These are phyloP conservation scores for Elephantulus edwardii DNA, from an alignment of 2,113 vertebrate species.

Conservation along the genomic window DNA sequence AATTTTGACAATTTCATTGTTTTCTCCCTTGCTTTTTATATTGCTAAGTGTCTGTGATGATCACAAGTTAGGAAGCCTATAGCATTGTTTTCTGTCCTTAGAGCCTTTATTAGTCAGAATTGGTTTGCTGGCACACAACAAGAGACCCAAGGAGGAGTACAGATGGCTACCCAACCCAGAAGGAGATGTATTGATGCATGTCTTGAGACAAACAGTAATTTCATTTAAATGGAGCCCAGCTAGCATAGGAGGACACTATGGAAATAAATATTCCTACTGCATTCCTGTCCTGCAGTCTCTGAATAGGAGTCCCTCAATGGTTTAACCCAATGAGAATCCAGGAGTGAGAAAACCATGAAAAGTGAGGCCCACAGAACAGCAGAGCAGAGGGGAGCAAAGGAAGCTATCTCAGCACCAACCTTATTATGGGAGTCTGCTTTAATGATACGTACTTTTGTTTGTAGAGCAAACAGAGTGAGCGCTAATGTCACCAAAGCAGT, in stretches of 20 bases:
- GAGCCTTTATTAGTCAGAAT: neutral
- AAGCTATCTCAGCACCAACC: too few species aligned
- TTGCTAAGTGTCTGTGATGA: too few species aligned
- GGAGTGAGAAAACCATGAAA: accelerated
- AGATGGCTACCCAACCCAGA: neutral
- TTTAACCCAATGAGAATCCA: neutral
- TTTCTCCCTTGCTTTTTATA: too few species aligned
- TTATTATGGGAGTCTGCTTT: neutral
- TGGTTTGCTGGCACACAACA: neutral
- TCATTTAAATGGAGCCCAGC: neutral
- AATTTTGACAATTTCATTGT: too few species aligned
- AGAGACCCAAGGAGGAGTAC: neutral
- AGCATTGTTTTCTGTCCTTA: neutral
- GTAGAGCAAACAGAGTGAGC: constrained; percentile 86
- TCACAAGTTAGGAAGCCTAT: too few species aligned
- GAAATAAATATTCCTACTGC: neutral
- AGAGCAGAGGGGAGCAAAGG: neutral
- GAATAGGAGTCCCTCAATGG: neutral
- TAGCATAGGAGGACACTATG: neutral
- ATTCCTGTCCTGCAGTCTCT: neutral
- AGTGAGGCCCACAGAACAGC: neutral
- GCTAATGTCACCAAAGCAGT: constrained; percentile 84
- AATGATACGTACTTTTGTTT: constrained; percentile 86
- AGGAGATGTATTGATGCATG: neutral
- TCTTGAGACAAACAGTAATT: neutral